Evolutionary conservation across 2,113 vertebrate genomes (phyloP).

Genomic region (Egretta garzetta): DNA sequence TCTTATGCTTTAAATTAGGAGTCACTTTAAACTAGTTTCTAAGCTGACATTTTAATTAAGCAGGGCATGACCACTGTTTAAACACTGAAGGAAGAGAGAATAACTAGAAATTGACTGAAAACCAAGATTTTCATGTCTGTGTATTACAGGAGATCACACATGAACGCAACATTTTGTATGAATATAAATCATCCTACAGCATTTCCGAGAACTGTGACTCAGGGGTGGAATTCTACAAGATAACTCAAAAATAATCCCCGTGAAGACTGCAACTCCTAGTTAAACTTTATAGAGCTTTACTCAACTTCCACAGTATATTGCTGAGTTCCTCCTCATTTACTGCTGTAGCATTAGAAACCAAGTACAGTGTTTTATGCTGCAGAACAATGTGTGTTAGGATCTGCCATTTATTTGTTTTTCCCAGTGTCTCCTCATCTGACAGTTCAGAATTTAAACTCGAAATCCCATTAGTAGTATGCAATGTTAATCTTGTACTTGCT

Average conservation of each 20-base stretch:
- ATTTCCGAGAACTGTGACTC: neutral
- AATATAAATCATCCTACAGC: neutral
- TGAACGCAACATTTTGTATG: neutral
- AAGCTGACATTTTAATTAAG: neutral
- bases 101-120: neutral
- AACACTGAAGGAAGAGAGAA: neutral
- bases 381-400: neutral
- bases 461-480: accelerated
- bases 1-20: neutral
- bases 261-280: neutral
- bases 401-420: neutral
- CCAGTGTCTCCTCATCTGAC: neutral
- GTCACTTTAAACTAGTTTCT: neutral
- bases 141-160: neutral
- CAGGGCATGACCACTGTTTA: neutral
- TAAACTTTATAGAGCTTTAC: neutral
- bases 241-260: neutral
- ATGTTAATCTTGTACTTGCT: neutral
- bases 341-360: neutral
- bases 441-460: neutral
- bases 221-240: neutral
- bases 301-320: neutral
- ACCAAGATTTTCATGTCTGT: neutral
- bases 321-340: neutral
- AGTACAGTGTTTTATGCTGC: neutral